Base-by-base conservation (phyloP, 2,797 vertebrate species). In the Esox masquinongy region DNA sequence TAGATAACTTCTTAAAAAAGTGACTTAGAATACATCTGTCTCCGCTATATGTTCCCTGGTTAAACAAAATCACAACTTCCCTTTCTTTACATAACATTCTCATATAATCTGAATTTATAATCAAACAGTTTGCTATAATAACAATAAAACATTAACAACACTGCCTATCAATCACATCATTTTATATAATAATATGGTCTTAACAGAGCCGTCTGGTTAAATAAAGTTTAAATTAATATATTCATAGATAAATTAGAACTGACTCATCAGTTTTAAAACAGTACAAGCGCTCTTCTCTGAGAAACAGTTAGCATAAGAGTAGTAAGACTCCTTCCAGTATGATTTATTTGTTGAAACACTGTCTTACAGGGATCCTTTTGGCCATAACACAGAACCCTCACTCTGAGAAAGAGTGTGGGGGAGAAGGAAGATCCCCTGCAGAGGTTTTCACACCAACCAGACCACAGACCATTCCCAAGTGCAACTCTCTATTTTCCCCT, bases 291-390 rank as follows among this genome's bases (percentile, higher is more conserved):
- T 24, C 56, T 61, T 61, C 56, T 26, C 56, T 12, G 22, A 26
- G 22, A 26, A 24, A 19, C 74, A 83, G 72, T 24, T 83, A 68
- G 80, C 51, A 34, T 14, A 34, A 69, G 76, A 59, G 67, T 69
- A 80, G 83, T 83, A 85, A 80, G 81, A 72, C 70, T 76, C 68
- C 84, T 90, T 91, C 90, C 90, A 90, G 88, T 85, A 89, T 83
- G 82, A 69, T 84, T 77, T 92, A 88, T 91, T 93, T 92, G 88
- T 90, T 92, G 88, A 90, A 87, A 88, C 76, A 70, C 76, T 88
- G 81, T 88, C 86, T 88, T 83, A 88, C 90, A 89, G 86, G 81
- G 86, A 85, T 86, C 89, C 91, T 92, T 94, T 94, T 93, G 92
- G 90, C 89, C 79, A 87, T 89, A 92, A 92, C 85, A 89, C 89